Base-by-base conservation (phyloP, 2,888 invertebrate species). In the Dynastes tityus region DNA sequence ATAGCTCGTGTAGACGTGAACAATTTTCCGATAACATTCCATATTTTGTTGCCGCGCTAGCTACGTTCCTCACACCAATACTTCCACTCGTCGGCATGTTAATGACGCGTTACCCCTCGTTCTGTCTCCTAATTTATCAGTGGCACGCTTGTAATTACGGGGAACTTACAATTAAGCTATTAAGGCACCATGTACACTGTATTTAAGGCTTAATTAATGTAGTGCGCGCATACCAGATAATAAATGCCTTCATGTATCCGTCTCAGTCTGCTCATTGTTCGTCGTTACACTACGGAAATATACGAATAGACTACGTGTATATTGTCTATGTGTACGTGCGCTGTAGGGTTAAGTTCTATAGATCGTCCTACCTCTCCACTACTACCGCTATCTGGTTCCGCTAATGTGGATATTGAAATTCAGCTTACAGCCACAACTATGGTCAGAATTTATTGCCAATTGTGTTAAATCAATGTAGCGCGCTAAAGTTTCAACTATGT, bases 81-180 rank as follows among this genome's bases (percentile, higher is more conserved):
- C n/a, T 68, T 58, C 13, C 58, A 27, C 16, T 29, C 55, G 55
- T 58, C 73, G 70, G 70, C 40, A 58, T 70, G 70, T 77, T 77
- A 71, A 70, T 70, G 77, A 70, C 73, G 45, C 77, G 61, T 49
- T 58, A 70, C 70, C 51, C 71, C 77, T 55, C 27, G 40, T 80
- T 81, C 79, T 67, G 78, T 74, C 78, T 80, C 81, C 76, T 82
- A 82, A 81, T 82, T 82, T 80, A 82, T 82, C 81, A 80, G 74
- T 81, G 79, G 80, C 81, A 82, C 80, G 81, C 78, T 79, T 80
- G 80, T 81, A 82, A 82, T 82, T 82, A 80, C 79, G 67, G 45
- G 61, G 77, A 80, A 80, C 81, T 82, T 80, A 81, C 82, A 82
- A 82, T 82, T 80, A 78, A 80, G 82, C 81, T 80, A 82, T 82